Percentiles rank a stretch among this genome's conserved stretches.
Conservation (phyloP, 92 coral and sea anemone species). For the Zoanthus gigantus region DNA sequence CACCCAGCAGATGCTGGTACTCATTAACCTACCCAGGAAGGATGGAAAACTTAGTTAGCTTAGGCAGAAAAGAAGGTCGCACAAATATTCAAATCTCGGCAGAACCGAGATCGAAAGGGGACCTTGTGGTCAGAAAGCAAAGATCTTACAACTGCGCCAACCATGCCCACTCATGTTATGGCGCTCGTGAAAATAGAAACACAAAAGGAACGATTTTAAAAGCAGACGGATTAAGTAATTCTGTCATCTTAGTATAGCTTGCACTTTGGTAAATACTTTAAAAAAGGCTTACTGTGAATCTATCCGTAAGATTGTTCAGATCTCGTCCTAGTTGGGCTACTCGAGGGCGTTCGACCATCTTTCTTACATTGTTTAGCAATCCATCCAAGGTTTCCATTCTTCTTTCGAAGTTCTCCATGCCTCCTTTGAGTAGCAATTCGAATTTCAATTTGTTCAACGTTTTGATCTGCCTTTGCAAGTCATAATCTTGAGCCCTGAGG, state of each 20-base stretch:
- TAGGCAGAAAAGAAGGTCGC: too few species aligned
- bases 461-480: constrained; percentile 1
- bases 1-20: too few species aligned
- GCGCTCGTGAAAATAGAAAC: too few species aligned
- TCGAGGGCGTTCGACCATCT: neutral
- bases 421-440: neutral
- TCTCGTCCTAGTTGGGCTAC: neutral
- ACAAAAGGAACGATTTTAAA: too few species aligned
- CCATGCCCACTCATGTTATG: too few species aligned
- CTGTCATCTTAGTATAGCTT: neutral
- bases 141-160: too few species aligned
- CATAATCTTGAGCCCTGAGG: neutral
- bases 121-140: too few species aligned
- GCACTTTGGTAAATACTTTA: neutral
- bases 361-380: neutral
- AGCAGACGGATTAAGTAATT: too few species aligned
- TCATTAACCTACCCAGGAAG: too few species aligned
- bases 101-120: too few species aligned
- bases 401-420: neutral
- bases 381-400: neutral
- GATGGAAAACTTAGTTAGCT: too few species aligned
- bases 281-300: neutral
- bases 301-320: neutral
- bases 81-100: too few species aligned
- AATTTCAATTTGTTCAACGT: neutral